These are phyloP conservation scores for Blera fallax DNA, from an alignment of 2,888 invertebrate species.

Conservation along the genomic window DNA sequence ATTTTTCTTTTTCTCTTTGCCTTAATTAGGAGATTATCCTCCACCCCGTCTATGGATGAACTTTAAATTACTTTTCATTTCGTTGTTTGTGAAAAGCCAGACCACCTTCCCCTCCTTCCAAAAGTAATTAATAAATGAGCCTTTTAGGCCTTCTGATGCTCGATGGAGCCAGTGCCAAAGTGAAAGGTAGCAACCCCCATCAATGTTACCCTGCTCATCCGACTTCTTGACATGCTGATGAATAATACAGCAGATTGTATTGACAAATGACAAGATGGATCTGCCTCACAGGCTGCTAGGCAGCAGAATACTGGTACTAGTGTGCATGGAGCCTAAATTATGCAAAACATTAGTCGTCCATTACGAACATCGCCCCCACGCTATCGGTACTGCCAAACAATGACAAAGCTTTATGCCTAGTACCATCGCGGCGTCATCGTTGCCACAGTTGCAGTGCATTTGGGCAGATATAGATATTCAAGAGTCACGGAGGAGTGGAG, in stretches of 20 bases:
- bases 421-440: neutral
- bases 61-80: conserved; percentile 38
- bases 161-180: conserved; percentile 36
- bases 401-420: conserved; percentile 27
- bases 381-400: conserved; percentile 1
- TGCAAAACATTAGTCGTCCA: conserved; percentile 72
- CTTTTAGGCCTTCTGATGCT: conserved; percentile 48
- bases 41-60: neutral
- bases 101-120: neutral
- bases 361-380: conserved; percentile 33
- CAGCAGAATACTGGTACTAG: conserved; percentile 12
- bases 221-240: conserved; percentile 71
- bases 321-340: conserved; percentile 60
- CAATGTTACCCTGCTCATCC: conserved; percentile 66
- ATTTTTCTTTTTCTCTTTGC: conserved; percentile 1
- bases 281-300: conserved; percentile 43
- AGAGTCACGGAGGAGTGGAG: conserved; percentile 46
- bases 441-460: conserved; percentile 1
- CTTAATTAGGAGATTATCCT: conserved; percentile 16
- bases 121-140: conserved; percentile 71
- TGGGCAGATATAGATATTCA: conserved; percentile 29
- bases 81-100: neutral
- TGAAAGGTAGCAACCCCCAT: conserved; percentile 61
- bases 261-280: conserved; percentile 72
- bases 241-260: conserved; percentile 71